These are phyloP conservation scores for Tragelaphus scriptus DNA, from an alignment of 2,113 vertebrate genomes.

Conservation along the genomic window DNA sequence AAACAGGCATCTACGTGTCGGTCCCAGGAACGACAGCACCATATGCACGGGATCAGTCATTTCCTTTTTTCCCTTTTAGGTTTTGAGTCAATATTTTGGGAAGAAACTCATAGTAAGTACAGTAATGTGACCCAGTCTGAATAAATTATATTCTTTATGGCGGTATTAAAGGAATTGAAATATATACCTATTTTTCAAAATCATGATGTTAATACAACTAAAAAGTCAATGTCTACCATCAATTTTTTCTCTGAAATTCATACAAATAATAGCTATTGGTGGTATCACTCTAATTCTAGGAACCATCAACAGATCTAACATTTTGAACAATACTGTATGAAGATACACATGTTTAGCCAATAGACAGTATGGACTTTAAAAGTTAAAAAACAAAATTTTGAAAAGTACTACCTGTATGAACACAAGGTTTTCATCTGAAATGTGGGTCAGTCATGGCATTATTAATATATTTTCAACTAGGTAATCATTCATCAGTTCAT, in stretches of 20 bases:
- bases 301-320: background rate
- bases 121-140: slow-evolving; percentile 20
- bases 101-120: slow-evolving; percentile 36
- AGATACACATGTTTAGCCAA: background rate
- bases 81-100: slow-evolving; percentile 52
- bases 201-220: background rate
- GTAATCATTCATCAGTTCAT: background rate
- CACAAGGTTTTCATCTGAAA: background rate
- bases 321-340: background rate
- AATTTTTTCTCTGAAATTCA: background rate
- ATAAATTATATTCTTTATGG: slow-evolving; percentile 1
- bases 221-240: background rate
- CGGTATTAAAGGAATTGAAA: background rate
- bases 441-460: background rate
- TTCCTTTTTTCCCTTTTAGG: slow-evolving; percentile 18
- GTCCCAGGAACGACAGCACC: background rate
- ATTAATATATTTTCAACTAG: background rate
- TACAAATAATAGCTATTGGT: background rate
- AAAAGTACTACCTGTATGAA: background rate
- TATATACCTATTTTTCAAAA: background rate
- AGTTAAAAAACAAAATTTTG: background rate
- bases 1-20: background rate
- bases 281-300: background rate
- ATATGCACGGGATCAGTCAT: background rate
- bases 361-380: background rate